Evolutionary conservation across 1,140 invertebrate species (phyloP), one percentile per base, ranked within the genome.

Genomic region (Apis mellifera): DNA sequence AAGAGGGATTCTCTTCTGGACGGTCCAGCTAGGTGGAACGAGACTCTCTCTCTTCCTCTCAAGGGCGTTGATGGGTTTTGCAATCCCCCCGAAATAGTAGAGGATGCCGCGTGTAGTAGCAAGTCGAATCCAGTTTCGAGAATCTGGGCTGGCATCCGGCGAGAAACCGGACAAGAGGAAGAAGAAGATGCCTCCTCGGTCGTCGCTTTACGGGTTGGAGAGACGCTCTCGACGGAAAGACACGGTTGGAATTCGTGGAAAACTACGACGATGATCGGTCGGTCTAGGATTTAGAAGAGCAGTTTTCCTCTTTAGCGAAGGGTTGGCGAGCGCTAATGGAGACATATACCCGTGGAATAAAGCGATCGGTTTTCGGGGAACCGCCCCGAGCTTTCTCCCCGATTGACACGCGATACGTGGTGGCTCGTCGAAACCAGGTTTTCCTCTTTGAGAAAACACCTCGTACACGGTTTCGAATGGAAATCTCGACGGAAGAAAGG

Each of bases 61-160:
- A 52, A 42, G 74, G 48, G 64, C 82, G 85, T 84, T 86, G 89
- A 90, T 90, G 86, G 89, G 82, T 86, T 87, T 89, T 89, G 81
- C 86, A 79, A 68, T 66, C 83, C 85, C 48, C 57, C 32, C 32
- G 32, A 42, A 42, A 60, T 76, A 85, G 78, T 71, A 82, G 76
- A 71, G 78, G 73, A 83, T 62, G 19, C n/a, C n/a, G n/a, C 32
- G 26, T 26, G 1, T 26, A 26, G 26, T 1, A 26, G 26, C 84
- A n/a, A n/a, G n/a, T n/a, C n/a, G 65, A 72, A 87, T 89, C 88
- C 76, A 75, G 84, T 90, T 90, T 90, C 84, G 65, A 82, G 68
- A 73, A 68, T 9, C 68, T 21, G 70, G 13, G 60, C 71, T 73
- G 75, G 78, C 32, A 66, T 42, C 19, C 19, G 26, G 5, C 42